phyloP scores from a whole-genome alignment of 2,888 invertebrate species.

The Operophtera brumata region DNA sequence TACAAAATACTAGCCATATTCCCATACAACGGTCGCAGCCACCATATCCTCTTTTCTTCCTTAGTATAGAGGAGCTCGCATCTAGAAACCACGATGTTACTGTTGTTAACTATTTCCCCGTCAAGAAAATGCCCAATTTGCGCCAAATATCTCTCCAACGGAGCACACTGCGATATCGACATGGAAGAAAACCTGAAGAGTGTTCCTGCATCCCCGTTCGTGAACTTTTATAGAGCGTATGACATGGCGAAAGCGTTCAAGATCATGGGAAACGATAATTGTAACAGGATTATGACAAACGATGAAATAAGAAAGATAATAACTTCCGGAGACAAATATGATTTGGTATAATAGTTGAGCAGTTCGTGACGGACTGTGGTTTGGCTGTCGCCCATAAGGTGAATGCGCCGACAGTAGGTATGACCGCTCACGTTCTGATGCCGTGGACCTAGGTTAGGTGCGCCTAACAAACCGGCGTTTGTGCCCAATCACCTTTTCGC shows the following conservation, averaged over 20 bases:
- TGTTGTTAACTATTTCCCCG: conserved; percentile 54
- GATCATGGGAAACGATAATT: conserved; percentile 38
- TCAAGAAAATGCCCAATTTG: conserved; percentile 52
- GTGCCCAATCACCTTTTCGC: conserved; percentile 77
- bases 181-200: conserved; percentile 29
- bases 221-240: conserved; percentile 31
- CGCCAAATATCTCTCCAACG: conserved; percentile 49
- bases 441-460: conserved; percentile 81
- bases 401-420: conserved; percentile 73
- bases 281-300: conserved; percentile 38
- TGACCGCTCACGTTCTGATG: conserved; percentile 76
- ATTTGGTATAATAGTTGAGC: conserved; percentile 77
- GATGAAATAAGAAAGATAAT: conserved; percentile 37
- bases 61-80: conserved; percentile 47
- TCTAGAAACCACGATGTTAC: conserved; percentile 51
- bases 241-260: conserved; percentile 30
- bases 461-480: conserved; percentile 78
- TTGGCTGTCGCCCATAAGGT: conserved; percentile 77
- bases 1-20: conserved; percentile 46
- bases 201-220: conserved; percentile 20
- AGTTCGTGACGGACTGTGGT: conserved; percentile 80
- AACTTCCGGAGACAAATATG: conserved; percentile 60
- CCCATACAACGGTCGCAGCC: conserved; percentile 47
- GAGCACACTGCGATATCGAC: conserved; percentile 25
- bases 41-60: conserved; percentile 44